Percentiles rank a stretch among this genome's conserved stretches.
These are phyloP conservation scores for Grallaria varia DNA, from an alignment of 2,113 vertebrate species.

Conservation along the genomic window DNA sequence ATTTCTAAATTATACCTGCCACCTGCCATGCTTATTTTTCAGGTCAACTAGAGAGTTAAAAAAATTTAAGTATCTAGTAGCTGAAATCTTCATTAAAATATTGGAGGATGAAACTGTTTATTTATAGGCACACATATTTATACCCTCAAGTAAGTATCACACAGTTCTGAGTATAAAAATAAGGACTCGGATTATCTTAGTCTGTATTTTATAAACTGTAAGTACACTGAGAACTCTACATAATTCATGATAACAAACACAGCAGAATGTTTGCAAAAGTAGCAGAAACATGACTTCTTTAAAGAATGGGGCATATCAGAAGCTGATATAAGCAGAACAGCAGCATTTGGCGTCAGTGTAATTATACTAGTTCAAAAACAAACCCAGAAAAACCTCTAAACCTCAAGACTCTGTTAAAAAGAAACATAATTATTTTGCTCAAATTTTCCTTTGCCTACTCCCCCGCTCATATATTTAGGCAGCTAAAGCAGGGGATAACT, in stretches of 20 bases:
- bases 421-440: slow-evolving; percentile 27
- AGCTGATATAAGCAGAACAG: not conserved
- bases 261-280: not conserved
- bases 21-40: not conserved
- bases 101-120: not conserved
- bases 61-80: not conserved
- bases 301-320: not conserved
- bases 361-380: not conserved
- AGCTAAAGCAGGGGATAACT: slow-evolving; percentile 11
- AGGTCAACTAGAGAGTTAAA: not conserved
- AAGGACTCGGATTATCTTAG: not conserved
- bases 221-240: not conserved
- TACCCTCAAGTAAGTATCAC: not conserved
- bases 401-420: not conserved
- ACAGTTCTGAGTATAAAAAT: not conserved
- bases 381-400: not conserved
- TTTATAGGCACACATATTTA: not conserved
- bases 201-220: not conserved
- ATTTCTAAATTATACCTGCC: not conserved
- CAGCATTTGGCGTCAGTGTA: rapidly evolving
- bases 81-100: not conserved
- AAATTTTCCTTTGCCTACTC: slow-evolving; percentile 19
- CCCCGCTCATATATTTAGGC: not conserved
- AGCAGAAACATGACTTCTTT: not conserved
- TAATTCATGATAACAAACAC: not conserved